A percentile compares a stretch with the other conserved stretches of the same genome.
Conservation (phyloP, 2,113 vertebrate species). For the Muntiacus muntjak region DNA sequence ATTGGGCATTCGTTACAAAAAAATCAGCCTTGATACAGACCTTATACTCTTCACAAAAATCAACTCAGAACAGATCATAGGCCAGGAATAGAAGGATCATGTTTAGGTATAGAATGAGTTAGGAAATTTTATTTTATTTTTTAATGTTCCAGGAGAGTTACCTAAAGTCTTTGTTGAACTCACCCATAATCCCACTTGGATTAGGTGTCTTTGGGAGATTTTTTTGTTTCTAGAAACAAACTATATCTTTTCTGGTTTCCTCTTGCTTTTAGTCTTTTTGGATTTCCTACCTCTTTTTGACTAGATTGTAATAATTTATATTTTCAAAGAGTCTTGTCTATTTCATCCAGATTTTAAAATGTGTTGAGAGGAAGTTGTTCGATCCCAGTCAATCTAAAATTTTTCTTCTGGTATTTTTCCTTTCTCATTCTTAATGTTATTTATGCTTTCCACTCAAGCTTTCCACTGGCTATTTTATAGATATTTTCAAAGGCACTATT, state of each 20-base stretch:
- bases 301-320: not conserved
- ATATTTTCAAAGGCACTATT: not conserved
- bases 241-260: not conserved
- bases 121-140: not conserved
- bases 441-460: not conserved
- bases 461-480: not conserved
- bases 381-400: not conserved
- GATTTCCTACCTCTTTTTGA: not conserved
- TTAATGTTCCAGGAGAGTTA: not conserved
- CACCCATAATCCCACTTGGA: not conserved
- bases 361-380: not conserved
- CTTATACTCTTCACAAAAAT: not conserved
- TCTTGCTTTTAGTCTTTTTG: not conserved
- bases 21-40: not conserved
- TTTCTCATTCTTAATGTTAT: not conserved
- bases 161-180: not conserved
- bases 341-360: not conserved
- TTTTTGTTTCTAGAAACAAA: not conserved
- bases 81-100: not conserved
- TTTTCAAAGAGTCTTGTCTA: not conserved
- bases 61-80: not conserved
- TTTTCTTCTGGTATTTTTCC: not conserved
- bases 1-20: not conserved
- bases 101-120: not conserved
- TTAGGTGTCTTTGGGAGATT: not conserved